Evolutionary conservation across 2,888 invertebrate species (phyloP).

Genomic region (Drosophila subsilvestris): DNA sequence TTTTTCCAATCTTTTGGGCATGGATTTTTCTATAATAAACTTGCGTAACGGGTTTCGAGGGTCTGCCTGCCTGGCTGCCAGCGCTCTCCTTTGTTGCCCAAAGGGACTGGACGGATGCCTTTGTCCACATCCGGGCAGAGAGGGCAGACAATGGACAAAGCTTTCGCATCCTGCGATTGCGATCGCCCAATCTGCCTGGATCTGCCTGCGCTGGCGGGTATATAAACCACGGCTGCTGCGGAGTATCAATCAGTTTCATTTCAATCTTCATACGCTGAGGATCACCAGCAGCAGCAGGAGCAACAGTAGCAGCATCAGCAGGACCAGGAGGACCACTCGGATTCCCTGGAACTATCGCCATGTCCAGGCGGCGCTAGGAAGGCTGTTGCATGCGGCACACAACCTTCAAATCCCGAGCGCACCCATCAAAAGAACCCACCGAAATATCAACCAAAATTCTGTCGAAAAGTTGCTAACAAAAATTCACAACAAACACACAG

Average conservation of each 20-base stretch:
- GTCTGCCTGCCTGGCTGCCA: constrained; percentile 1
- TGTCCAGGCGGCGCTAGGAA: constrained; percentile 59
- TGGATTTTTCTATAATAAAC: constrained; percentile 79
- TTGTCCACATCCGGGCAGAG: constrained; percentile 53
- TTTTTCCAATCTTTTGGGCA: constrained; percentile 65
- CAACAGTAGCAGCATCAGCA: constrained; percentile 53
- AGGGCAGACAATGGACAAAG: constrained; percentile 70
- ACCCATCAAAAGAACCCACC: constrained; percentile 11
- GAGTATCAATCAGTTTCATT: constrained; percentile 83
- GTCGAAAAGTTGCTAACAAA: constrained; percentile 53
- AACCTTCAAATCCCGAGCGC: constrained; percentile 1
- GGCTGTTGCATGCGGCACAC: constrained; percentile 65
- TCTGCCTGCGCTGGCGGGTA: constrained; percentile 49
- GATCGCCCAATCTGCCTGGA: constrained; percentile 32
- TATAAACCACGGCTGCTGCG: constrained; percentile 78
- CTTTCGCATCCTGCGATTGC: constrained; percentile 52
- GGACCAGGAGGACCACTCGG: constrained; percentile 52
- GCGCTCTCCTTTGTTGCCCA: constrained; percentile 57
- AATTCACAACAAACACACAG: constrained; percentile 35
- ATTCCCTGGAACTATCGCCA: constrained; percentile 52
- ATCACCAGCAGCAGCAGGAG: constrained; percentile 66
- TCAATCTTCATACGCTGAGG: constrained; percentile 79
- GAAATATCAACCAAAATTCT: constrained; percentile 42
- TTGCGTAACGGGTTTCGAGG: constrained; percentile 72
- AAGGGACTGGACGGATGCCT: constrained; percentile 27